Conservation (phyloP, 2,888 invertebrate genomes). For the Folsomia candida region DNA sequence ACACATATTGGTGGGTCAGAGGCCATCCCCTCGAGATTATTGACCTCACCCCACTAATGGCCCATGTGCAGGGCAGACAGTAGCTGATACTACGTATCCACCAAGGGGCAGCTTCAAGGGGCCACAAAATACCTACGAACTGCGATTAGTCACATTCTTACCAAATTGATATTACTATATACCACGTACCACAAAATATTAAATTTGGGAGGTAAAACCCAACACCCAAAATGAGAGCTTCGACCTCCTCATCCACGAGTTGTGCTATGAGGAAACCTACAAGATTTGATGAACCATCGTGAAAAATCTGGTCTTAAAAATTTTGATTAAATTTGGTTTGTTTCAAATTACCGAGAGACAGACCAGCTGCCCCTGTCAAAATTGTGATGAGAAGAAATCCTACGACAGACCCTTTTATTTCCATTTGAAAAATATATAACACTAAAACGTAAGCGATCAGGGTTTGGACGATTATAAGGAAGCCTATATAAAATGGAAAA, state of each 20-base stretch:
- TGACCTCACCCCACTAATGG: conserved; percentile 55
- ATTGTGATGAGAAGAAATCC: background rate
- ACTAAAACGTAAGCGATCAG: conserved; percentile 3
- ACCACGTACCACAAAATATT: background rate
- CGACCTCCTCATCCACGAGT: conserved; percentile 26
- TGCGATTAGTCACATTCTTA: background rate
- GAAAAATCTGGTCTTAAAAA: too few species aligned
- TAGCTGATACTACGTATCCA: conserved; percentile 62
- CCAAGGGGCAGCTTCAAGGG: conserved; percentile 89
- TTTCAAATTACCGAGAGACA: conserved; percentile 9
- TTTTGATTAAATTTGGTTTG: background rate
- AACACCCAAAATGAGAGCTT: conserved; percentile 31
- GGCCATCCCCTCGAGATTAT: conserved; percentile 31
- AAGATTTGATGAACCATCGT: too few species aligned
- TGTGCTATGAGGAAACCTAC: conserved; percentile 28
- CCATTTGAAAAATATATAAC: conserved; percentile 4
- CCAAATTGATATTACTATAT: background rate
- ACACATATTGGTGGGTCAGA: conserved; percentile 22
- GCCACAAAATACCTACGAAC: conserved; percentile 83
- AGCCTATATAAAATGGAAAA: background rate
- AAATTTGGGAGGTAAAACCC: conserved; percentile 33
- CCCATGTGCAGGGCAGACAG: conserved; percentile 55
- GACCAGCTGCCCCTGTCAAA: conserved; percentile 1
- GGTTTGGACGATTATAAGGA: conserved; percentile 6
- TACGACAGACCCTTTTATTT: conserved; percentile 14